Evolutionary conservation across 2,888 invertebrate genomes (phyloP).

Genomic region (Ferrisia virgata): DNA sequence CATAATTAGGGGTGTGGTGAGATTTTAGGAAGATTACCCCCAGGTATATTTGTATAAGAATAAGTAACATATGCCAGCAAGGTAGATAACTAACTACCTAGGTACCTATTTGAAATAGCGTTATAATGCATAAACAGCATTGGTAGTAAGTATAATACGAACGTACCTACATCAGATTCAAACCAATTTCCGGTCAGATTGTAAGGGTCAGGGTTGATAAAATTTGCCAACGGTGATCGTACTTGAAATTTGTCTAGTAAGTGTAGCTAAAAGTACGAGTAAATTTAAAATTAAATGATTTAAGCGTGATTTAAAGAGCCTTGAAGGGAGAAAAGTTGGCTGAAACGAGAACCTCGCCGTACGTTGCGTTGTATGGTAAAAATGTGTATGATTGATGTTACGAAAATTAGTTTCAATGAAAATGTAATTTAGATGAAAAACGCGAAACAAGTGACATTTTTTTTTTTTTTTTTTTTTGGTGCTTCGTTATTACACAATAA

Average conservation of each 20-base stretch:
- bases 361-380: background rate
- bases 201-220: background rate
- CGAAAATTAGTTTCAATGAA: background rate
- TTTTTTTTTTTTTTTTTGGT: background rate
- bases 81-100: too few relatives aligned
- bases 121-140: too few relatives aligned
- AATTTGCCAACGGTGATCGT: background rate
- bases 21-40: too few relatives aligned
- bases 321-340: background rate
- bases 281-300: constrained; percentile 3
- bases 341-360: background rate
- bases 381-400: background rate
- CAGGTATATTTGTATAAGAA: too few relatives aligned
- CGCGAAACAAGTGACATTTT: background rate
- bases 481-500: background rate
- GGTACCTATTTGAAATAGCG: too few relatives aligned
- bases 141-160: too few relatives aligned
- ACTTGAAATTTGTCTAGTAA: background rate
- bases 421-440: constrained; percentile 4
- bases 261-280: background rate
- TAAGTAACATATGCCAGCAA: too few relatives aligned
- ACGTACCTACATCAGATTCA: background rate
- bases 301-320: background rate
- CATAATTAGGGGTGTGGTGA: too few relatives aligned
- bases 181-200: background rate